Conservation (phyloP, 2,888 invertebrate species). For the Argyresthia albistria region DNA sequence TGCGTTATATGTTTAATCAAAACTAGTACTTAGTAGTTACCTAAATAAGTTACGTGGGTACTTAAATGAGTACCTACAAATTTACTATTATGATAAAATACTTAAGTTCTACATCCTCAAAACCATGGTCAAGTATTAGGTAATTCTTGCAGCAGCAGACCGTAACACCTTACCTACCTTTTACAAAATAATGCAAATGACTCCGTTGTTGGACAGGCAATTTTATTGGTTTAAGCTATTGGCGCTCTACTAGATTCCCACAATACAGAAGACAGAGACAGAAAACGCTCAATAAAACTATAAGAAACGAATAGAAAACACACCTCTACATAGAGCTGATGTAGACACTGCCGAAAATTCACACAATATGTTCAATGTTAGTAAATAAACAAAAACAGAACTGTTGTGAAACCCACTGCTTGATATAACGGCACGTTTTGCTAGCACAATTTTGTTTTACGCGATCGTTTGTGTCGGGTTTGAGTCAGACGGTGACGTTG, state of each 20-base stretch:
- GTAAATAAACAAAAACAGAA: slow-evolving; percentile 51
- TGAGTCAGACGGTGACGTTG: slow-evolving; percentile 15
- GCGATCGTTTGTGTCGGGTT: slow-evolving; percentile 30
- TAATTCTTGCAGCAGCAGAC: slow-evolving; percentile 4
- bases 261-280: slow-evolving; percentile 26
- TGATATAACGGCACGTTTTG: slow-evolving; percentile 51
- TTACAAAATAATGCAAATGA: slow-evolving; percentile 54
- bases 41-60: no score
- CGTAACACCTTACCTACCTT: slow-evolving; percentile 51
- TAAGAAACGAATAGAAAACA: slow-evolving; percentile 27
- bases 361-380: slow-evolving; percentile 32
- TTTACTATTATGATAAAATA: no score
- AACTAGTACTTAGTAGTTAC: no score
- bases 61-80: no score
- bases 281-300: slow-evolving; percentile 15
- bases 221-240: slow-evolving; percentile 20
- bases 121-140: no score
- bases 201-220: slow-evolving; percentile 20
- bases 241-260: slow-evolving; percentile 22
- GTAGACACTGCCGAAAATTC: slow-evolving; percentile 17
- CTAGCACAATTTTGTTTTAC: slow-evolving; percentile 40
- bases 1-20: no score
- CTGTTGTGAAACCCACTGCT: slow-evolving; percentile 45
- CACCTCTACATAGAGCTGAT: slow-evolving; percentile 50
- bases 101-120: no score